Base-by-base conservation (phyloP, 2,888 invertebrate species). In the Chloroclystis v-ata region DNA sequence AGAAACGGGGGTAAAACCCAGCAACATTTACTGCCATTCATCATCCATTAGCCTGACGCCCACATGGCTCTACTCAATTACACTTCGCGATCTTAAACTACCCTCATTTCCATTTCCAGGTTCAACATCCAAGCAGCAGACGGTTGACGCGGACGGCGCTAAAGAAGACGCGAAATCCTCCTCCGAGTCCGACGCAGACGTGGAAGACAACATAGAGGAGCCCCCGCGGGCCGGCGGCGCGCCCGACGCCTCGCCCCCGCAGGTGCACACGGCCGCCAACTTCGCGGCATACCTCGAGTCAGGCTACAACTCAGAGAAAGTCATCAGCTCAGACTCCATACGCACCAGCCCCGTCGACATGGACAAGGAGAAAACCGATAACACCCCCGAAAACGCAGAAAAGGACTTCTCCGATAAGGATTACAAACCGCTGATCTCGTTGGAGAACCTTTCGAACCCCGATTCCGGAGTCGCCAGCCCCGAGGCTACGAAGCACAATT, bases 121-220 rank as follows among this genome's bases (percentile, higher is more conserved):
- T 55, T 73, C 78, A 0, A 72, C 76, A 1, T 67, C 71, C 28
- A 82, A 78, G 57, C 82, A 84, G n/a, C n/a, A n/a, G n/a, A n/a
- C n/a, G n/a, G n/a, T n/a, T n/a, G n/a, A n/a, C n/a, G n/a, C n/a
- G 3, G 82, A 80, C 37, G 61, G 78, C 25, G 60, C 75, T 43
- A 81, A 79, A 50, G 82, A 80, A 35, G 88, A 88, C 25, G 83
- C 84, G 56, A 90, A 90, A 69, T 90, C 91, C 0, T 90, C 91
- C 11, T 89, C 90, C n/a, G 92, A 91, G 56, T 94, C 93, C 1
- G 95, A 95, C 68, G 94, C 95, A 0, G 95, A 95, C 66, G 90
- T 95, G 0, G 95, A 95, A 74, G 95, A 95, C 65, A 95, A 95
- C 67, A 76, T 92, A 1, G 58, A 58, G 14, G 56, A 54, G 11